Base-by-base conservation (phyloP, 2,888 invertebrate species). In the Oscheius sp. region DNA sequence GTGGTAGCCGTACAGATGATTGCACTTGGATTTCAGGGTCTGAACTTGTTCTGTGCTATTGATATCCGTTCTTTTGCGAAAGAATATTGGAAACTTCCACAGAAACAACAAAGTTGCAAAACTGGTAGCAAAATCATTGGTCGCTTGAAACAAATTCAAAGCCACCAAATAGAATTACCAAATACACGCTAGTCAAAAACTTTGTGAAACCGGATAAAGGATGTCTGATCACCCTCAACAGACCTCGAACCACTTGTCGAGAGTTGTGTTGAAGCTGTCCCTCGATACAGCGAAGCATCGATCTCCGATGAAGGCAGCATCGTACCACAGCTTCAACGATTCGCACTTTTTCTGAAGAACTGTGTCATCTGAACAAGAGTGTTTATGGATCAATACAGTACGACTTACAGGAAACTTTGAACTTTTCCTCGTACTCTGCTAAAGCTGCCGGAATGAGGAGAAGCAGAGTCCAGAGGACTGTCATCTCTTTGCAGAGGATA, bases 301-400 rank as follows among this genome's bases (percentile, higher is more conserved):
- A 50, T 74, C 74, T 42, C 74, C 74, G n/a, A 74, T 35, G 37
- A 58, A 74, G 11, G 74, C 74, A 1, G 68, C 65, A 29, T 53
- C 55, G 29, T 42, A 51, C 35, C 58, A 21, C 29, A 68, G 55
- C 9, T 68, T 66, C n/a, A 74, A 33, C 21, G 37, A 21, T 10
- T 74, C 59, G 47, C 74, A 74, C 47, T 68, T 65, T 37, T 74
- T 66, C 59, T 74, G 55, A 21, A 74, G 57, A 48, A 74, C 50
- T 7, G 74, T 55, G 7, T 66, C 59, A 53, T 74, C 74, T 74
- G 68, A 59, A 74, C 9, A 13, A 9, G 29, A 48, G 21, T 10
- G 37, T 37, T 1, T 57, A n/a, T 55, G 1, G 2, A 3, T 13
- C 29, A 32, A 37, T 42, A 32, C 32, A 5, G 10, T 9, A 59